A percentile compares a stretch with the other conserved stretches of the same genome.
Conservation (phyloP, 2,113 vertebrate genomes). For the Ictalurus furcatus region DNA sequence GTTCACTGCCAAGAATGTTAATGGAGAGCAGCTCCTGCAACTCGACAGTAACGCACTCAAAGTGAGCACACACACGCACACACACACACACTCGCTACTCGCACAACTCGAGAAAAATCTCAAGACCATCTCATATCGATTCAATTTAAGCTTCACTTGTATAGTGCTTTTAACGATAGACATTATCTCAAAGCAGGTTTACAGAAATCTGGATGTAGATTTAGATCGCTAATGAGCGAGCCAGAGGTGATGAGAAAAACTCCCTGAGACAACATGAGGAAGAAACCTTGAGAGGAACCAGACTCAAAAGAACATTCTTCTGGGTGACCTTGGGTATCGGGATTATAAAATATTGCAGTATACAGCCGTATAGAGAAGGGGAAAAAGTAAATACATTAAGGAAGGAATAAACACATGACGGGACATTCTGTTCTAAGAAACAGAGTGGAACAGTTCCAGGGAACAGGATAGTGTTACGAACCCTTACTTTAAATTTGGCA, state of each 20-base stretch:
- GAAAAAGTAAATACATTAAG: neutral
- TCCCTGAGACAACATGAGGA: neutral
- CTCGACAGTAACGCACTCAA: constrained; percentile 88
- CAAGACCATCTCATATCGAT: neutral
- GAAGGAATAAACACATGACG: neutral
- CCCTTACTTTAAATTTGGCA: too few relatives aligned
- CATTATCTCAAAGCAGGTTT: neutral
- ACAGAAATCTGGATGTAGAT: neutral
- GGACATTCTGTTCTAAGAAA: neutral
- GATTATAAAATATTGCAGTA: neutral
- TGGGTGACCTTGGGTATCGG: neutral
- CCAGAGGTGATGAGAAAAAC: neutral
- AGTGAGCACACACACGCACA: constrained; percentile 70
- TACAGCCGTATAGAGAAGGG: neutral
- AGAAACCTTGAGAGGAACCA: neutral
- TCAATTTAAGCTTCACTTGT: neutral
- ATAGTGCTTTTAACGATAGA: neutral
- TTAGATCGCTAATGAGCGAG: neutral
- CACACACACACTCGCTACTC: neutral
- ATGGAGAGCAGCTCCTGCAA: constrained; percentile 87
- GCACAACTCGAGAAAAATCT: neutral
- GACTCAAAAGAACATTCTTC: neutral
- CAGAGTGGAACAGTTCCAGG: too few relatives aligned
- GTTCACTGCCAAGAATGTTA: constrained; percentile 89
- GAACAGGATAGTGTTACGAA: too few relatives aligned